A percentile compares a stretch with the other conserved stretches of the same genome.
Evolutionary conservation across 2,797 vertebrate genomes (phyloP).

Genomic region (Melanotaenia trifasciata): DNA sequence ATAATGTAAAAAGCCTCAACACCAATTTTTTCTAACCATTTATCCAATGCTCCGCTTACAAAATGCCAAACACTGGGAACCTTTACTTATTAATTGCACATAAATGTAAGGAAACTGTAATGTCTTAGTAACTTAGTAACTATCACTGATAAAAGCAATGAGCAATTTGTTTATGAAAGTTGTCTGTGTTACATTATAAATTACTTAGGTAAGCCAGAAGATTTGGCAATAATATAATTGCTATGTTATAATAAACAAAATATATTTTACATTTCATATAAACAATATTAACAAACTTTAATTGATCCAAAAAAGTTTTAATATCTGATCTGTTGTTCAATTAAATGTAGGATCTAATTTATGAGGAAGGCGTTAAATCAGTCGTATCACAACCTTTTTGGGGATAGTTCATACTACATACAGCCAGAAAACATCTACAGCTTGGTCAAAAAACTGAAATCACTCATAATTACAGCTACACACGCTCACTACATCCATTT

Average conservation of each 20-base stretch:
- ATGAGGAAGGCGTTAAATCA: background rate
- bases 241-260: too few species aligned
- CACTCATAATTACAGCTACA: constrained; percentile 14
- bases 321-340: background rate
- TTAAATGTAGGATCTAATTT: background rate
- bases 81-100: constrained; percentile 28
- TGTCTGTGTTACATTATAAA: too few species aligned
- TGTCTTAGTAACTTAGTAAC: constrained; percentile 53
- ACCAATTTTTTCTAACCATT: constrained; percentile 16
- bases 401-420: background rate
- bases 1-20: too few species aligned
- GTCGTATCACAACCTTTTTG: background rate
- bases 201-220: too few species aligned
- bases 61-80: constrained; percentile 30
- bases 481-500: constrained; percentile 6
- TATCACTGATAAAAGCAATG: constrained; percentile 1
- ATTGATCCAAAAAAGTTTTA: background rate
- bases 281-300: too few species aligned
- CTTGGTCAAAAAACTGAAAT: constrained; percentile 18
- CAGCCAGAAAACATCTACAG: background rate
- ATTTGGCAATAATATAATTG: too few species aligned
- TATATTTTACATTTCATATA: too few species aligned
- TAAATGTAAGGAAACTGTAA: constrained; percentile 34
- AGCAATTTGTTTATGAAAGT: too few species aligned
- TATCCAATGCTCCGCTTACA: constrained; percentile 9